Evolutionary conservation across 2,113 vertebrate species (phyloP).

Genomic region (Trachemys scripta): DNA sequence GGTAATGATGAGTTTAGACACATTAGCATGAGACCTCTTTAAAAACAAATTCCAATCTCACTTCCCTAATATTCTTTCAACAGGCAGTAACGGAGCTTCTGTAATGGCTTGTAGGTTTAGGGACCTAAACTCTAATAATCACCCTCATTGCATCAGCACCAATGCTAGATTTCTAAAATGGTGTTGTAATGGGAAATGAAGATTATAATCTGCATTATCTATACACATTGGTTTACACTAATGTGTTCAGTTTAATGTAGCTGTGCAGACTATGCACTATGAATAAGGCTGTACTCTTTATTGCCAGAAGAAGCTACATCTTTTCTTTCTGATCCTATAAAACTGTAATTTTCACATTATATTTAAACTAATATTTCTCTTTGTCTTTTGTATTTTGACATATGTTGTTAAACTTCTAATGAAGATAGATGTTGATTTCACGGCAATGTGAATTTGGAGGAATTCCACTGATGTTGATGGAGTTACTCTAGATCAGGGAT

Average conservation of each 20-base stretch:
- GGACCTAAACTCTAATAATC: constrained; percentile 1
- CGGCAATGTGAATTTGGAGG: background rate
- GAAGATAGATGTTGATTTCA: background rate
- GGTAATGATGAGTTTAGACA: constrained; percentile 77
- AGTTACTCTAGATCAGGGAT: background rate
- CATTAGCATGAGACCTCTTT: background rate
- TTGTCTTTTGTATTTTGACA: background rate
- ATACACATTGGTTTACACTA: background rate
- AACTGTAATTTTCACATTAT: background rate
- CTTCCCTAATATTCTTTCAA: background rate
- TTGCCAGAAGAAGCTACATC: background rate
- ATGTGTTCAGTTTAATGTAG: background rate
- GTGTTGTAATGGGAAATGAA: background rate
- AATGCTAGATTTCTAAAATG: background rate
- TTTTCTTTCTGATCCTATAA: background rate
- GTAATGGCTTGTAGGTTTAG: background rate
- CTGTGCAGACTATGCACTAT: background rate
- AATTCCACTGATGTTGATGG: background rate
- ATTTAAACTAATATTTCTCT: background rate
- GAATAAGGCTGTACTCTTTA: background rate
- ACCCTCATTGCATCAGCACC: background rate
- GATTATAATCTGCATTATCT: background rate
- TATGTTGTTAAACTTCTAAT: background rate
- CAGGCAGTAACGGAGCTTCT: background rate
- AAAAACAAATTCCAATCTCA: background rate